Base-by-base conservation (phyloP, 2,113 vertebrate species). In the Salminus brasiliensis region DNA sequence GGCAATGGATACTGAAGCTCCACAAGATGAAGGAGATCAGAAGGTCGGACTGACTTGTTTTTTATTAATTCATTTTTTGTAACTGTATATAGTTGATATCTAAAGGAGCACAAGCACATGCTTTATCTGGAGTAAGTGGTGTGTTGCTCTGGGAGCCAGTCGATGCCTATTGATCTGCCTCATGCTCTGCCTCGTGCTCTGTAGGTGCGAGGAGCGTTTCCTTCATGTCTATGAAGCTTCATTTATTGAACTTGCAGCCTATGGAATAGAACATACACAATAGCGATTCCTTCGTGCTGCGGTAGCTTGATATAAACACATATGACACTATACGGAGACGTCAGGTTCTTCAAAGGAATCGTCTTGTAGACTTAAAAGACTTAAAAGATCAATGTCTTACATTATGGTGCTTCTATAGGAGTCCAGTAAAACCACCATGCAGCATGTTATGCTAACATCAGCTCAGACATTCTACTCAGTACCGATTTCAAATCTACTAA, bases 111-210 rank as follows among this genome's bases (percentile, higher is more conserved):
- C 59, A 49, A 45, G 10, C 12, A 57, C 29, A 53, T 59, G 34
- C 52, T 41, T 73, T 18, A 74, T 55, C 16, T 25, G 6, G n/a
- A 25, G 23, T 55, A 55, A 55, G 52, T 55, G 52, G 52, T 25
- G 8, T 18, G 52, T 21, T 55, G 52, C 52, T 55, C 36, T 74
- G 34, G 16, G 39, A 65, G 21, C 41, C 23, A 65, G 52, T 52
- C 43, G n/a, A 72, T 62, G 18, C 34, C 16, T 45, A 78, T 78
- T 66, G 78, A 72, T 73, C 60, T 57, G 10, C 67, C 60, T 43
- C 34, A 47, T n/a, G 32, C 43, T 72, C 36, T 57, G 60, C 67
- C 60, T 43, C 34, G 45, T n/a, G 32, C 43, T 72, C 36, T 57
- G 60, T 47, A 45, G 32, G 30, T 10, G n/a, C 52, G 1, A 10